Base-by-base conservation (phyloP, 2,888 invertebrate genomes). In the Thalpophila matura region DNA sequence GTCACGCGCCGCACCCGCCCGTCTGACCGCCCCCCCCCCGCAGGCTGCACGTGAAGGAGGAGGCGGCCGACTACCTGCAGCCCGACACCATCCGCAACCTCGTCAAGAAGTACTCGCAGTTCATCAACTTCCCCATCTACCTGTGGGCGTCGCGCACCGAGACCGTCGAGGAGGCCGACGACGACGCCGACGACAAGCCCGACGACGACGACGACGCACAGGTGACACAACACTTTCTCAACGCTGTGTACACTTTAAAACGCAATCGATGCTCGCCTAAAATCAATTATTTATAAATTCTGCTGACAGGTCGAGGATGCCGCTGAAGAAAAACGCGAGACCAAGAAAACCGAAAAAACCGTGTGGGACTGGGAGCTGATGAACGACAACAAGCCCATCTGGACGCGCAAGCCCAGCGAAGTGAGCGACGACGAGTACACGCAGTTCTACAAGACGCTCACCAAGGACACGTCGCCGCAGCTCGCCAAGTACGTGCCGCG, bases 41-140 rank as follows among this genome's bases (percentile, higher is more conserved):
- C 89, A 98, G 97, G 79, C 95, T 99, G 80, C 97, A 98, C 87
- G 93, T 99, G 91, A 99, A 99, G 95, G 98, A 99, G 81, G 99
- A 99, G 95, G 99, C 99, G 22, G 96, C 97, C 77, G 99, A 99
- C 95, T 99, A 98, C 96, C 94, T 99, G 85, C 99, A 99, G 92
- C 96, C 98, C 74, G 97, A 98, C 86, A 99, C 99, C 0, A 96
- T 99, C 79, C 97, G 97, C 83, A 97, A 97, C 81, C 96, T 99
- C 64, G 98, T 99, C 69, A 98, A 98, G 94, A 99, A 99, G 93
- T 99, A 99, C 95, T 99, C 99, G 4, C 99, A 99, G 95, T 99
- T 99, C 95, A 99, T 99, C 90, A 99, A 99, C 94, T 99, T 99
- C 96, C 98, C 99, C 66, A 99, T 99, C 89, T 97, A 97, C 92